Evolutionary conservation across 2,113 vertebrate species (phyloP).

Genomic region (Oryctolagus cuniculus): DNA sequence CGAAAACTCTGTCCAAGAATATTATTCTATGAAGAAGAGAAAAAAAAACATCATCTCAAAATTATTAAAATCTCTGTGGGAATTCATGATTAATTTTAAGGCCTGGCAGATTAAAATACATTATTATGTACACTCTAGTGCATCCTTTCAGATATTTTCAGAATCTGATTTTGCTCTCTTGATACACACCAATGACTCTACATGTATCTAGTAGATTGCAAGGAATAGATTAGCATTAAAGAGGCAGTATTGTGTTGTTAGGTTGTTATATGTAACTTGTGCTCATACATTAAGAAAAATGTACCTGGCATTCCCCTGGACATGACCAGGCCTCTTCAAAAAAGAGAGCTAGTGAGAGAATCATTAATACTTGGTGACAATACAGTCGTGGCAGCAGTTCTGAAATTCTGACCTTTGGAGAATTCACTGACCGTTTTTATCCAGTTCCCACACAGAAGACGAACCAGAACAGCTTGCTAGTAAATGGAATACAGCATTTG

Average conservation of each 20-base stretch:
- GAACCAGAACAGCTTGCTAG: constrained; percentile 71
- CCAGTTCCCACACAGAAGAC: constrained; percentile 79
- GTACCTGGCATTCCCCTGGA: constrained; percentile 91
- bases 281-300: constrained; percentile 94
- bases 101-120: constrained; percentile 95
- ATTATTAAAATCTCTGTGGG: constrained; percentile 95
- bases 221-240: constrained; percentile 96
- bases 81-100: constrained; percentile 96
- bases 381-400: constrained; percentile 83
- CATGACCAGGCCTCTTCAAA: constrained; percentile 90
- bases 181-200: constrained; percentile 94
- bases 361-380: constrained; percentile 88
- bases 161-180: constrained; percentile 95
- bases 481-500: constrained; percentile 78
- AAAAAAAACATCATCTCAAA: constrained; percentile 90
- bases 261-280: constrained; percentile 94
- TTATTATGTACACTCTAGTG: constrained; percentile 95
- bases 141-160: constrained; percentile 95
- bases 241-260: constrained; percentile 94
- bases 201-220: constrained; percentile 95
- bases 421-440: constrained; percentile 83
- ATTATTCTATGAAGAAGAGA: constrained; percentile 87
- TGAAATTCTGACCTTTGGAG: constrained; percentile 89
- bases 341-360: constrained; percentile 79
- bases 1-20: constrained; percentile 91